Evolutionary conservation across 2,888 invertebrate species (phyloP).

Genomic region (Anoncus sp.): DNA sequence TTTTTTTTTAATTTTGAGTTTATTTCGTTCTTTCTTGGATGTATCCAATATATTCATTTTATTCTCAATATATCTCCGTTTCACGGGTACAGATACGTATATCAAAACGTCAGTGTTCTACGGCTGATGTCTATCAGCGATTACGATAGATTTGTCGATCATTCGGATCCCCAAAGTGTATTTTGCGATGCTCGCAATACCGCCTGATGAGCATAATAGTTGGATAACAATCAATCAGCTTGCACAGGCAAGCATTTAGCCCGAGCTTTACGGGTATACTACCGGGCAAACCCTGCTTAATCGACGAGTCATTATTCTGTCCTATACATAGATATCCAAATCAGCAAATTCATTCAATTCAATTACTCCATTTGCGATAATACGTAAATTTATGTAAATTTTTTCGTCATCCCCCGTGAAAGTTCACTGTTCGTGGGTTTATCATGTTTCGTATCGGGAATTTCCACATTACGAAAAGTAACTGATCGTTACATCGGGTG

Average conservation of each 20-base stretch:
- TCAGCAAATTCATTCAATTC: slow-evolving; percentile 10
- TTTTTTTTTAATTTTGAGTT: too few relatives aligned
- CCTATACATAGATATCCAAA: slow-evolving; percentile 5
- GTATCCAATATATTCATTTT: too few relatives aligned
- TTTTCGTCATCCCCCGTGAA: neutral
- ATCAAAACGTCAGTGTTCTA: slow-evolving; percentile 28
- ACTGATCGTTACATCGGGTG: neutral
- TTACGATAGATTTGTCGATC: slow-evolving; percentile 20
- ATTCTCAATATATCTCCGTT: too few relatives aligned
- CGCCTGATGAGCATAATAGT: slow-evolving; percentile 41
- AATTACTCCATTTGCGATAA: slow-evolving; percentile 14
- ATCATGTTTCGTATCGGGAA: neutral
- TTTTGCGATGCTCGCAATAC: slow-evolving; percentile 16
- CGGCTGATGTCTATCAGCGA: slow-evolving; percentile 9
- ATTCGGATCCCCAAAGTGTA: neutral
- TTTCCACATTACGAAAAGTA: too few relatives aligned
- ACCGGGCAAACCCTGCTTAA: slow-evolving; percentile 15
- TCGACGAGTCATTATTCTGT: slow-evolving; percentile 40
- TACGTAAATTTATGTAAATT: slow-evolving; percentile 19
- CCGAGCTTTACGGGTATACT: slow-evolving; percentile 14
- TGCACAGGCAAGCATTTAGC: slow-evolving; percentile 30
- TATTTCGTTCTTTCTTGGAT: too few relatives aligned
- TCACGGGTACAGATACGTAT: neutral
- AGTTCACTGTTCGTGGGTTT: neutral
- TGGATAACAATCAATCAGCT: slow-evolving; percentile 49